Evolutionary conservation across 2,888 invertebrate genomes (phyloP), one percentile per base, ranked within the genome.

Genomic region (Anodontia alba): DNA sequence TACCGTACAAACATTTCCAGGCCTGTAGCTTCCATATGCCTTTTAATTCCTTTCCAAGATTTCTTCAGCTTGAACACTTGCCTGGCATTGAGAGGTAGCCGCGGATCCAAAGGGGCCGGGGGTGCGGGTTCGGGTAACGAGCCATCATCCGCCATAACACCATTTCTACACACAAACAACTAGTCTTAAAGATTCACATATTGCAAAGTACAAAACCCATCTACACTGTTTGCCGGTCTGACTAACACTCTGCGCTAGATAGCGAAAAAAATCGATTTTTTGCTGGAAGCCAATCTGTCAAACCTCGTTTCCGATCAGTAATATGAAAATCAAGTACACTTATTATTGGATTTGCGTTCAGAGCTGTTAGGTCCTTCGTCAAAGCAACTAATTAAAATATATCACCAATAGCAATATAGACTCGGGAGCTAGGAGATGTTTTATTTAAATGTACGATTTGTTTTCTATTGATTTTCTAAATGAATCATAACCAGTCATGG

Each of bases 1-100:
- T 82, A 93, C 93, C 92, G 90, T 74, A 93, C 90, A 81, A 93
- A 92, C 93, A 93, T 92, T 74, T 93, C 93, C 0, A 93, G 88
- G 31, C 93, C 93, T 15, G 93, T 93, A 33, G 90, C 86, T 75
- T 91, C 92, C 88, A 93, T 90, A 78, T 90, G 88, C 70, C 93
- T 70, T 83, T 93, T 93, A 72, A 93, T 91, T 70, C 92, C 93
- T 87, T 93, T 93, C 93, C 93, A 93, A 51, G 92, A 93, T 86
- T 91, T 92, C 81, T 93, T 90, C 33, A 93, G 82, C 80, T 93
- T 93, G 76, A 92, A 93, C 73, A 93, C 91, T 86, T 93, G 92
- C 83, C 91, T 81, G 29, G 92, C 90, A 72, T 90, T 91, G 8
- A 93, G 83, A 17, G 93, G 93, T 8, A 93, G 81, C 5, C 93